These are phyloP conservation scores for Leptonema lineaticorne DNA, from an alignment of 1,140 invertebrate species.

Conservation along the genomic window DNA sequence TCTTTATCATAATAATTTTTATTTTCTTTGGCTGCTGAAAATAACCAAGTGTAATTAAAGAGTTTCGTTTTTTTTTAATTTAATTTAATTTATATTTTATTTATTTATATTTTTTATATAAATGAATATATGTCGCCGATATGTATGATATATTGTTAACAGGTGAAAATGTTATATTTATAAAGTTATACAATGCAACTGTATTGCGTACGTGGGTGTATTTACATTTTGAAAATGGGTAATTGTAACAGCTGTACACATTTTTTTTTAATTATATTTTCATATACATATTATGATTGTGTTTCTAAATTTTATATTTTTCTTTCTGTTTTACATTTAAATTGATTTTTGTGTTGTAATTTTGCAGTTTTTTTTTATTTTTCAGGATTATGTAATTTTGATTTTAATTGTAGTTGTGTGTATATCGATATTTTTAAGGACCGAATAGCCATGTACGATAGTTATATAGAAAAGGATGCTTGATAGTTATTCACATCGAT, in stretches of 20 bases:
- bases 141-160: background rate
- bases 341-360: background rate
- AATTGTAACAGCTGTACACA: background rate
- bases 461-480: background rate
- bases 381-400: background rate
- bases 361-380: conserved; percentile 1
- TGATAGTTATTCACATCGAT: too few species aligned
- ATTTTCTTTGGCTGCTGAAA: conserved; percentile 23
- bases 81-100: too few species aligned
- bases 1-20: conserved; percentile 11
- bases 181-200: conserved; percentile 28
- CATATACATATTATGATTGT: background rate
- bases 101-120: too few species aligned
- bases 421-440: too few species aligned
- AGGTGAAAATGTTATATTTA: conserved; percentile 6
- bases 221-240: conserved; percentile 35
- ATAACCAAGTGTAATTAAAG: conserved; percentile 13
- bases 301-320: conserved; percentile 4
- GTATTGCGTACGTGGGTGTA: conserved; percentile 38
- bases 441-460: background rate
- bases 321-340: background rate
- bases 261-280: background rate
- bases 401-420: too few species aligned
- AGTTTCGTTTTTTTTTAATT: background rate
- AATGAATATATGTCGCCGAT: background rate